Conservation (phyloP, 35 echinoderm and acorn worm species). For the Diadema setosum region DNA sequence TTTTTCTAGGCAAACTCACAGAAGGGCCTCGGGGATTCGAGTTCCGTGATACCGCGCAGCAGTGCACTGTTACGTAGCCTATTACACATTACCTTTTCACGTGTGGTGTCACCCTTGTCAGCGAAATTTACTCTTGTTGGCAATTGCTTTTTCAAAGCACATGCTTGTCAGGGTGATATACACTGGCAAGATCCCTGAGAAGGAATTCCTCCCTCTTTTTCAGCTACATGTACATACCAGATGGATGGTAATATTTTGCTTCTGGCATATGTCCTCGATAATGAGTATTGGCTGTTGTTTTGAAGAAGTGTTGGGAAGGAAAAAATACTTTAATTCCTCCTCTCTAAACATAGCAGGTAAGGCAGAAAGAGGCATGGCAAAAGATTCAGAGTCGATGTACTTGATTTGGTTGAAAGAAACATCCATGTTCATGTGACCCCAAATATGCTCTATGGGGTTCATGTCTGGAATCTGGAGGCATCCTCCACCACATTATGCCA, state of each 20-base stretch:
- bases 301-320: constrained; percentile 60
- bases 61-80: no score
- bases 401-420: constrained; percentile 12
- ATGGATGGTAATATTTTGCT: constrained; percentile 32
- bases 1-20: no score
- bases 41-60: no score
- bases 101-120: no score
- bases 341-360: constrained; percentile 59
- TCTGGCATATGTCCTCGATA: constrained; percentile 12
- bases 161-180: no score
- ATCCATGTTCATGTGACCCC: constrained; percentile 26
- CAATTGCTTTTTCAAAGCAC: no score
- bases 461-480: constrained; percentile 30
- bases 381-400: constrained; percentile 66
- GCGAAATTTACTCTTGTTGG: no score
- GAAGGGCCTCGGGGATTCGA: no score
- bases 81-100: no score
- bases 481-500: constrained; percentile 6
- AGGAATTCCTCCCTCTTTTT: constrained; percentile 7
- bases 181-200: no score
- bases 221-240: constrained; percentile 44
- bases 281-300: constrained; percentile 22
- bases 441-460: constrained; percentile 47
- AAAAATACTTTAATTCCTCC: constrained; percentile 51
- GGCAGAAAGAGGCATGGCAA: constrained; percentile 58